Base-by-base conservation (phyloP, 2,113 vertebrate genomes). In the Corvus moneduloides region DNA sequence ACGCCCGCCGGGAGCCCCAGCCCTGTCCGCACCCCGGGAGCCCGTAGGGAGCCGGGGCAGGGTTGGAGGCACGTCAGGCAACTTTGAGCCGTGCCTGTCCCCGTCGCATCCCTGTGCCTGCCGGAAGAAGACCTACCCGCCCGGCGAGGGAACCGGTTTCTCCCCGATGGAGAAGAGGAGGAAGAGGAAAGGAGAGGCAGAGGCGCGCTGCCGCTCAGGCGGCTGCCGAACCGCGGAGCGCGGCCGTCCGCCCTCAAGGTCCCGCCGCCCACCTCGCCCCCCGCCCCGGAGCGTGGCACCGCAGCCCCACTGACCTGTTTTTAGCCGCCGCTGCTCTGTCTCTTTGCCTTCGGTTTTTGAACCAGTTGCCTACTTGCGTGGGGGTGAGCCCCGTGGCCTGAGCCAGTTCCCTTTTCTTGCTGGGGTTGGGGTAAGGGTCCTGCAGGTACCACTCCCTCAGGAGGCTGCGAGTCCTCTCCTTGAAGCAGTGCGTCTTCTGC, bases 401-500 rank as follows among this genome's bases (percentile, higher is more conserved):
- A 96, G 99, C 99, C 98, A 99, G 98, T 99, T 99, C 99, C 98
- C 99, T 99, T 99, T 99, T 99, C 99, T 99, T 99, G 98, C 99
- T 99, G 97, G 99, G 99, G 95, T 99, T 99, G 93, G 99, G 99
- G 97, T 99, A 99, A 73, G 99, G 99, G 98, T 99, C 99, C 99
- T 99, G 99, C 96, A 99, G 99, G 98, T 99, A 99, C 99, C 99
- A 99, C 98, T 99, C 99, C 98, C 99, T 97, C 98, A 99, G 98
- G 98, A 99, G 99, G 97, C 99, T 99, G 97, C 99, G 99, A 97
- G 99, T 99, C 98, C 99, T 97, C 98, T 99, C 99, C 97, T 99
- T 99, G 98, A 99, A 99, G 99, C 99, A 99, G 97, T 99, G 99
- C 94, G 99, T 99, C 98, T 99, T 99, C 99, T 99, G 99, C 98